phyloP scores from a whole-genome alignment of 2,113 vertebrate genomes.

The Mustelus asterias region DNA sequence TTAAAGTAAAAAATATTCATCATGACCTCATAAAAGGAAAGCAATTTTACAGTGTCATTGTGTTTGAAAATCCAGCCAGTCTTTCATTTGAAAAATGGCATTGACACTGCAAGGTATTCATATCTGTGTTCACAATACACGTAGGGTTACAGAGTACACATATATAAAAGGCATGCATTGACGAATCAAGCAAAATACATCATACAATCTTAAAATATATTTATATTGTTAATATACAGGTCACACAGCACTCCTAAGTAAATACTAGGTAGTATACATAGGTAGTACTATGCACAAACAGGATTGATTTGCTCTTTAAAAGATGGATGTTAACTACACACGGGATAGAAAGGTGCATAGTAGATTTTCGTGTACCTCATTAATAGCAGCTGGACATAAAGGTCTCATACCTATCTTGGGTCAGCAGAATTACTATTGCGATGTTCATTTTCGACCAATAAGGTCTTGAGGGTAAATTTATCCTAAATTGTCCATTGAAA shows the following conservation, averaged over 20 bases:
- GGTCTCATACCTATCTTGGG: too few relatives aligned
- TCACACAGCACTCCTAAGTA: background rate
- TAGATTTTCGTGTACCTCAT: too few relatives aligned
- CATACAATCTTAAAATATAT: background rate
- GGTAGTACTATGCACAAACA: background rate
- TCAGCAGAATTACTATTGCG: too few relatives aligned
- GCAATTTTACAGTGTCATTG: background rate
- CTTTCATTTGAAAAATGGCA: background rate
- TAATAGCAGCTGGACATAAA: too few relatives aligned
- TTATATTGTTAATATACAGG: background rate
- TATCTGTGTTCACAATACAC: background rate
- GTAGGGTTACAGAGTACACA: background rate
- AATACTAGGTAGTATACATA: background rate
- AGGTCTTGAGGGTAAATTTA: too few relatives aligned
- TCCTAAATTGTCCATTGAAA: too few relatives aligned
- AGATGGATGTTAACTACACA: background rate
- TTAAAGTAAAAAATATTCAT: background rate
- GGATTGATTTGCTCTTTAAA: background rate
- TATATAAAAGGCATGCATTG: background rate
- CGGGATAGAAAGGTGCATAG: too few relatives aligned
- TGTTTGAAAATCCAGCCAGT: background rate
- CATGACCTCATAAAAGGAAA: background rate
- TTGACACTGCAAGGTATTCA: background rate
- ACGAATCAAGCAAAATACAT: background rate
- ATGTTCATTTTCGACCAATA: too few relatives aligned